Evolutionary conservation across 1,140 invertebrate species (phyloP), one percentile per base, ranked within the genome.

Genomic region (Calosoma granatense): DNA sequence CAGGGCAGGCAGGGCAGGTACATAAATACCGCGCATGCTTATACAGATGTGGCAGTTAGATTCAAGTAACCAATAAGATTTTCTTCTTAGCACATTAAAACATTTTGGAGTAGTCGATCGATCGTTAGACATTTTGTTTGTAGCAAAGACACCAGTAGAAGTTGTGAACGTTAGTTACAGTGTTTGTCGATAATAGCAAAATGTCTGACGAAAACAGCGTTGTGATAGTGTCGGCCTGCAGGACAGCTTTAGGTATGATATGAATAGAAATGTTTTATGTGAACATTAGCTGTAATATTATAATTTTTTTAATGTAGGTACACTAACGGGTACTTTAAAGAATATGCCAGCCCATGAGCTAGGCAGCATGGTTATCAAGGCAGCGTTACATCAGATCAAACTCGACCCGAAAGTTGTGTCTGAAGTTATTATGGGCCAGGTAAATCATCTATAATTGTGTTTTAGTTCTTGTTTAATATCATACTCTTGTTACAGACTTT

Each of bases 361-460:
- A n/a, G 90, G 90, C 41, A 72, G 81, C 54, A 69, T 84, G 60
- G 87, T 84, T 12, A 88, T 94, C 39, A 80, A 81, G 67, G 88
- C 90, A 71, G 81, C 83, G 36, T 65, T 92, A 9, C 67, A 67
- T 43, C 74, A 85, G 66, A 80, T 81, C 21, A 76, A 79, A 58
- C 65, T 92, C 9, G 66, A 75, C 54, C 72, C 80, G 11, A 70
- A 76, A 23, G 81, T 90, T 70, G 83, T 93, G 21, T 82, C 81
- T 43, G 88, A 93, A 79, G 87, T 93, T n/a, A 87, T 93, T 60
- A 70, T 93, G 63, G 91, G 91, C 22, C 90, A 94, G 75, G 89
- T 91, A 73, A 73, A 64, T 59, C 56, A 51, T 59, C 56, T 41
- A 53, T 59, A 53, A 30, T 53, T 22, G 36, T 55, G 2, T 56